Base-by-base conservation (phyloP, 1,140 invertebrate species). In the Holcopasites calliopsidis region DNA sequence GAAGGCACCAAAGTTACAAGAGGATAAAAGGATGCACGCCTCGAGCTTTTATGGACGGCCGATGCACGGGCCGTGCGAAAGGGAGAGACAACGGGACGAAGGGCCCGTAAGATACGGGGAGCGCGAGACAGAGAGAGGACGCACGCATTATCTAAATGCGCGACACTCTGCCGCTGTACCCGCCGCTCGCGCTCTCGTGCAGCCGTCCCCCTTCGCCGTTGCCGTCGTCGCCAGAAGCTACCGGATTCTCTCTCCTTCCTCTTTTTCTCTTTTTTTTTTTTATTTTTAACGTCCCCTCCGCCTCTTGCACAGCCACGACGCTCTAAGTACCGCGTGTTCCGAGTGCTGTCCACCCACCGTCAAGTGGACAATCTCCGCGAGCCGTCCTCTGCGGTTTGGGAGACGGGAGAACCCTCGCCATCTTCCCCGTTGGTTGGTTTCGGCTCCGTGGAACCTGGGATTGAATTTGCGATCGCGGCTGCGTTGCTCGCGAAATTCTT, bases 11-110 rank as follows among this genome's bases (percentile, higher is more conserved):
- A 88, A 88, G 87, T 89, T 86, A 90, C 85, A 89, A 91, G 88
- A 90, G 90, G 87, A 91, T 91, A 90, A 91, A 91, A 91, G 89
- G 89, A 91, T 90, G 86, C 86, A 85, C 80, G 85, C 85, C 83
- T 83, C 64, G 79, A 82, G 88, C 88, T 91, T 90, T 90, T 90
- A 91, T 79, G 83, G 65, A 69, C 75, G 70, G 64, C 76, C 73
- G 69, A 82, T 57, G 68, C 69, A 74, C 77, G 77, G 82, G 83
- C 72, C 64, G 21, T n/a, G 21, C 21, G 65, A 75, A 79, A 76
- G 72, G 77, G 80, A 79, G 74, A 77, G 83, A 83, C n/a, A 77
- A 86, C 64, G 52, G 65, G 52, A 57, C 49, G 26, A 49, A 31
- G 33, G 73, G 62, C 26, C 23, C 16, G 42, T 26, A 26, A 64